Evolutionary conservation across 2,797 vertebrate genomes (phyloP), one percentile per base, ranked within the genome.

Genomic region (Coregonus ussuriensis): DNA sequence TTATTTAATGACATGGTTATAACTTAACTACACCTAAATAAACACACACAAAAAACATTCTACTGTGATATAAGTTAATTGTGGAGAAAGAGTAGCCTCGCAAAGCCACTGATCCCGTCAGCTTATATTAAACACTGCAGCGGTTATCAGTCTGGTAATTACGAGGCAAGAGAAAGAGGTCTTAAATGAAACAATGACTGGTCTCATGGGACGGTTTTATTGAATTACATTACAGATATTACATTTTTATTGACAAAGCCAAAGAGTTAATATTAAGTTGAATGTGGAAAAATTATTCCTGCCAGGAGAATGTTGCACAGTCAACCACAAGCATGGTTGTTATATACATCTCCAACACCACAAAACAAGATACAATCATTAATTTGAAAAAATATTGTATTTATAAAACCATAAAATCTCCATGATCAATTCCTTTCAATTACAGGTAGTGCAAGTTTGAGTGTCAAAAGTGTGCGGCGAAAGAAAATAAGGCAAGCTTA

Each of bases 181-280:
- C 41, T 47, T 47, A 47, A 7, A 47, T 47, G 18, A 4, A 59
- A 67, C 52, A 25, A 29, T 4, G 56, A 59, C 2, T 15, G 68
- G 68, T 66, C 14, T 2, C 29, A 53, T 62, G 29, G 31, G 65
- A 71, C 54, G 63, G 63, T 35, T 72, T 79, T 52, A 76, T 73
- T 73, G 25, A 51, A 35, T 41, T 72, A 11, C 18, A 35, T 41
- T 72, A 11, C 18, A 37, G 29, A 59, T 47, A 47, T 3, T 11
- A 47, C 9, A 47, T 47, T 59, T 63, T 63, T 63, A 63, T 63
- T 63, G 59, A 13, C n/a, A n/a, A n/a, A n/a, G n/a, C n/a, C n/a
- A n/a, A n/a, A n/a, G n/a, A n/a, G n/a, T n/a, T n/a, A n/a, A n/a
- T n/a, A n/a, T n/a, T n/a, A n/a, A n/a, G n/a, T n/a, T n/a, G n/a